These are phyloP conservation scores for Bimastos eiseni DNA, from an alignment of 2,888 invertebrate genomes.

Conservation along the genomic window DNA sequence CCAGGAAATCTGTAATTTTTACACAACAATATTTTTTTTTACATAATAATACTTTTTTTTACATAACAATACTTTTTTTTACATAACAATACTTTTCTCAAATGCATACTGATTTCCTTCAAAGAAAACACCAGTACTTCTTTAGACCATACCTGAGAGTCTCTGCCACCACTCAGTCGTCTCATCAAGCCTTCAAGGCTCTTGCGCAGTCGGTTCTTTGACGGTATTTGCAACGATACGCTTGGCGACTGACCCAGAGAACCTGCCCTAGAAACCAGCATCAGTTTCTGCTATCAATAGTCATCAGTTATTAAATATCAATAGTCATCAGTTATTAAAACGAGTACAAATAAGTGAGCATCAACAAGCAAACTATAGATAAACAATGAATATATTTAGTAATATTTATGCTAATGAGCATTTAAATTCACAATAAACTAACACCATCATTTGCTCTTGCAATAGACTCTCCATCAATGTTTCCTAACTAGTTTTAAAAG, in stretches of 20 bases:
- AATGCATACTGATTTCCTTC: neutral
- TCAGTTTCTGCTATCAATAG: neutral
- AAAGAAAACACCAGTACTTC: neutral
- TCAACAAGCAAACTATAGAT: neutral
- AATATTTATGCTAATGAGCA: no score
- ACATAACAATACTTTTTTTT: no score
- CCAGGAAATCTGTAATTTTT: no score
- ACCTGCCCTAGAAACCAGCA: neutral
- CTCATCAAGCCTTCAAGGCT: conserved; percentile 23
- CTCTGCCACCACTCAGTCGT: conserved; percentile 18
- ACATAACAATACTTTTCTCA: no score
- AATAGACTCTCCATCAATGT: no score
- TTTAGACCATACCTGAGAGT: neutral
- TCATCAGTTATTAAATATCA: neutral
- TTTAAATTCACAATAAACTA: neutral
- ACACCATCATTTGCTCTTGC: neutral
- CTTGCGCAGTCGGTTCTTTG: conserved; percentile 1
- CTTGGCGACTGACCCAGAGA: neutral
- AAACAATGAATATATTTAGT: neutral
- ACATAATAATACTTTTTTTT: no score
- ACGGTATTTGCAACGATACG: neutral
- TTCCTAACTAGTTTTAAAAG: no score
- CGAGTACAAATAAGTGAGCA: neutral
- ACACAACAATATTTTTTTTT: no score
- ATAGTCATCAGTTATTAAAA: no score